These are phyloP conservation scores for Sturnira hondurensis DNA, from an alignment of 2,113 vertebrate species.

Conservation along the genomic window DNA sequence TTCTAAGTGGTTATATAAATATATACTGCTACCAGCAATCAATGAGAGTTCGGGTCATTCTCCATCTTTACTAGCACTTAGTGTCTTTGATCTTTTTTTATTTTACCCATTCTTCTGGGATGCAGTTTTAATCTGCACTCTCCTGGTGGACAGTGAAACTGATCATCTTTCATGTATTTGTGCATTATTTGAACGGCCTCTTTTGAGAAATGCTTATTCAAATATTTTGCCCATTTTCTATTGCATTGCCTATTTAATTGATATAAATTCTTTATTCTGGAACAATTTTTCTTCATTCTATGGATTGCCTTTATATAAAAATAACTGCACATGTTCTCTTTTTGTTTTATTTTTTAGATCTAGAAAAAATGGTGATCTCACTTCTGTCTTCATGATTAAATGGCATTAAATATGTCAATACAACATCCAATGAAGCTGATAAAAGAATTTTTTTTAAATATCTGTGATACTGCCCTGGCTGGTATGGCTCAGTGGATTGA, in stretches of 20 bases:
- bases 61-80: not conserved
- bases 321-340: not conserved
- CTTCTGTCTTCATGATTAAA: not conserved
- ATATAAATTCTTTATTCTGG: conserved; percentile 41
- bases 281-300: conserved; percentile 1
- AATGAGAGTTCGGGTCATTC: not conserved
- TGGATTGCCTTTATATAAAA: not conserved
- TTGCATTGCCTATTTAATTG: not conserved
- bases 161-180: not conserved
- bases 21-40: not conserved
- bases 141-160: not conserved
- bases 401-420: conserved; percentile 53
- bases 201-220: not conserved
- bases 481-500: too few species aligned
- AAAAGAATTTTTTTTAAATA: conserved; percentile 31
- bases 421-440: conserved; percentile 43
- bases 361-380: not conserved
- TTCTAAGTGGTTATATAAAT: not conserved
- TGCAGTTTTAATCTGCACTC: conserved; percentile 1
- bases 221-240: not conserved
- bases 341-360: conserved; percentile 50
- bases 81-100: not conserved
- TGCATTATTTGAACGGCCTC: not conserved
- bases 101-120: not conserved
- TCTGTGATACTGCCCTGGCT: not conserved